Base-by-base conservation (phyloP, 2,113 vertebrate species). In the Pholis gunnellus region DNA sequence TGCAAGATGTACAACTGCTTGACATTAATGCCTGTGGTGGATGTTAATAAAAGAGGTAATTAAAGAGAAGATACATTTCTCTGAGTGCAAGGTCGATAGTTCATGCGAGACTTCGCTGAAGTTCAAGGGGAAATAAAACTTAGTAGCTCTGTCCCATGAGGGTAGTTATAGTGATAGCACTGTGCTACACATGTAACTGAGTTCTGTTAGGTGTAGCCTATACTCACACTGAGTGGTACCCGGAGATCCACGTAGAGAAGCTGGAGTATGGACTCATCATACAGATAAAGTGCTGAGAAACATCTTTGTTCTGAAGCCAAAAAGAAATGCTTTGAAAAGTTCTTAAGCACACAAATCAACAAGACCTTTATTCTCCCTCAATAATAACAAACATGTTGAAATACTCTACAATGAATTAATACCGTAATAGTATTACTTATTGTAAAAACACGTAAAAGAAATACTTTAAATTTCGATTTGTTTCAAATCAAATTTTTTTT, bases 41-140 rank as follows among this genome's bases (percentile, higher is more conserved):
- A 78, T 76, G 74, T 75, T 84, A 79, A 79, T 86, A 79, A 75
- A 87, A 86, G 63, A 64, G 66, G 57, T 78, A 81, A 88, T 83
- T 88, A 87, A 78, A 67, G 73, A 54, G 31, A 46, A 83, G 68
- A 80, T 80, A 70, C 46, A 71, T 76, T 76, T 79, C 40, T 78
- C 42, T 61, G n/a, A 70, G 83, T 48, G 71, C 63, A 50, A 81
- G 40, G 74, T 83, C 74, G 25, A 84, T 82, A 67, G 68, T 77
- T 83, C 64, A 78, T 83, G 82, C 64, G 79, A 89, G 83, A 78
- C 82, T 73, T 71, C 75, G 52, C 71, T 66, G 44, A 87, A 78
- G 78, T 88, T 57, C 71, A 67, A 72, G 38, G 81, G 60, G 63
- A 81, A 75, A 84, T 70, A 66, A 66, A 77, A 85, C 61, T 57